A percentile compares a stretch with the other conserved stretches of the same genome.
These are phyloP conservation scores for Porites cylindrica DNA, from an alignment of 92 coral and sea anemone genomes.

Conservation along the genomic window DNA sequence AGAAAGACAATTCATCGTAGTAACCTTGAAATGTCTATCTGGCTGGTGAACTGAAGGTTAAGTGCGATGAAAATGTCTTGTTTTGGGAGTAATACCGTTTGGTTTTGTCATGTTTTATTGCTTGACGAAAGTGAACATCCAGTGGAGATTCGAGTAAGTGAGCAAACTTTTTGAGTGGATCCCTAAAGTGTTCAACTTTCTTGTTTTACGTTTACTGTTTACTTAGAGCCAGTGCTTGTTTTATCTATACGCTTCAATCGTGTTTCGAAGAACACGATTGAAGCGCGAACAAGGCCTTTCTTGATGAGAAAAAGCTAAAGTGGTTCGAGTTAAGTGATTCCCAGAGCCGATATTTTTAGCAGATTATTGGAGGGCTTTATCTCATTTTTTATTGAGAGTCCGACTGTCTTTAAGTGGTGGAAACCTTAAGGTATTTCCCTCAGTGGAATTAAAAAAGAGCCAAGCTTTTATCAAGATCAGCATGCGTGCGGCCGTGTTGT, in stretches of 20 bases:
- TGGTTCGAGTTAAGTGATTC: not conserved
- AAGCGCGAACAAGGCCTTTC: constrained; percentile 5
- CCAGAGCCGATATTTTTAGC: not conserved
- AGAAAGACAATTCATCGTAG: not conserved
- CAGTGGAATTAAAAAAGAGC: not conserved
- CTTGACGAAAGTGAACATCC: constrained; percentile 90
- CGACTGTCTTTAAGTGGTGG: not conserved
- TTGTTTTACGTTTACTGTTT: constrained; percentile 32
- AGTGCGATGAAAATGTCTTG: constrained; percentile 75
- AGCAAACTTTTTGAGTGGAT: constrained; percentile 46
- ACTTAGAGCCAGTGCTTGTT: constrained; percentile 4
- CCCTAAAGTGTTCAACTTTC: not conserved
- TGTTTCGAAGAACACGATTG: not conserved
- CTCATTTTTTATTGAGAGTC: no score
- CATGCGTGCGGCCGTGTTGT: constrained; percentile 13
- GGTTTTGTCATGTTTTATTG: constrained; percentile 81
- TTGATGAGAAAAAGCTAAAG: not conserved
- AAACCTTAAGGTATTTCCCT: not conserved
- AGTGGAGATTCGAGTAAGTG: constrained; percentile 81
- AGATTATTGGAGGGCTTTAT: not conserved
- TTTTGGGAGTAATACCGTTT: constrained; percentile 76
- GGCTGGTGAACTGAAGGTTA: constrained; percentile 31
- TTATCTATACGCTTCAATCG: not conserved
- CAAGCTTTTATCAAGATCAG: not conserved
- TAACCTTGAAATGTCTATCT: not conserved